phyloP scores from a whole-genome alignment of 2,888 invertebrate genomes.

The Sinotaia quadrata region DNA sequence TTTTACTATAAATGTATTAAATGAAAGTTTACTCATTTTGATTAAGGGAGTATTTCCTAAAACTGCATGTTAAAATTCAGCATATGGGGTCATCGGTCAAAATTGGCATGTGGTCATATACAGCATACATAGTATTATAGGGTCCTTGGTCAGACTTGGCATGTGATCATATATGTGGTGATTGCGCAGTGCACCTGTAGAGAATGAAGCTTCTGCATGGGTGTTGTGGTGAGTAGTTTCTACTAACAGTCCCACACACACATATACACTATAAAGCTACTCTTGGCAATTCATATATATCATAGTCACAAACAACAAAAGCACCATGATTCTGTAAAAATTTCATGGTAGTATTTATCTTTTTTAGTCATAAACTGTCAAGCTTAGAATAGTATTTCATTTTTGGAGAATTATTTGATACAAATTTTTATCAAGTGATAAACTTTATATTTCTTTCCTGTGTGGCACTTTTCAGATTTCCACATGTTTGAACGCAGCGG shows the following conservation, averaged over 20 bases:
- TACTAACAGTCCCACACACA: background rate
- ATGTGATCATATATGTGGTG: no score
- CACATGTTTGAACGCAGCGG: constrained; percentile 14
- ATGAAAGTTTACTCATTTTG: no score
- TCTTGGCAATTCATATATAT: background rate
- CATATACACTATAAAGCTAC: background rate
- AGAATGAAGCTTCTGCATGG: background rate
- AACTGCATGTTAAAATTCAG: no score
- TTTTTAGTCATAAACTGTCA: background rate
- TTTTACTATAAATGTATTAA: no score
- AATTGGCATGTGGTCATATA: no score
- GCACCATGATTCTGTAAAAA: background rate
- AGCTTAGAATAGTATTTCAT: background rate
- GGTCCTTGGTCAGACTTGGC: no score
- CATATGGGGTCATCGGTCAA: no score
- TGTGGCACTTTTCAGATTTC: constrained; percentile 30
- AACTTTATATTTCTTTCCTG: no score
- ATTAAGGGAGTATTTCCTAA: no score
- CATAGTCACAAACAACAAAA: background rate
- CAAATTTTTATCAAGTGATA: background rate
- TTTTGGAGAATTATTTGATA: background rate
- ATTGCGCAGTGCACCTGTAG: no score
- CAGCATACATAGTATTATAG: no score
- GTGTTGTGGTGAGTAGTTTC: constrained; percentile 2
- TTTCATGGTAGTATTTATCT: no score